These are phyloP conservation scores for Cepaea nemoralis DNA, from an alignment of 1,140 invertebrate genomes.

Conservation along the genomic window DNA sequence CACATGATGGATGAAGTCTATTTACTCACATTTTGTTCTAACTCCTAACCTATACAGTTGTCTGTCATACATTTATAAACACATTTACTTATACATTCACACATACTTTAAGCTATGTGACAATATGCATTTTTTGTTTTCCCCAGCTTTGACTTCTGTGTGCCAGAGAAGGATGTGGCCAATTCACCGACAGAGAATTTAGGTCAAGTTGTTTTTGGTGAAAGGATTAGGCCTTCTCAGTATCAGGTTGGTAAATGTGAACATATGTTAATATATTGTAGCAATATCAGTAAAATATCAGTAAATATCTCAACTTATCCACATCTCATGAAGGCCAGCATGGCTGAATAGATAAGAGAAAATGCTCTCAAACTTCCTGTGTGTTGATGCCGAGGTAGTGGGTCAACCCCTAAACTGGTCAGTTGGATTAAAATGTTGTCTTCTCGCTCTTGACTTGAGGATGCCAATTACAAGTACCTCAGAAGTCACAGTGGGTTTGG, in stretches of 20 bases:
- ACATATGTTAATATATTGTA: neutral
- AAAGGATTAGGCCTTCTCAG: slow-evolving; percentile 92
- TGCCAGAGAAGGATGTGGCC: slow-evolving; percentile 76
- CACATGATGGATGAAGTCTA: no score
- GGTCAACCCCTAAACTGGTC: no score
- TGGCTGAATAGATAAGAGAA: no score
- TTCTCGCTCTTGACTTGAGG: no score
- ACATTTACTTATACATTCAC: no score
- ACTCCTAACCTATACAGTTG: no score
- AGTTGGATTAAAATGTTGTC: no score
- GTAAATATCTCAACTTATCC: neutral
- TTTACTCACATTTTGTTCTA: no score
- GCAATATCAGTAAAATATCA: neutral
- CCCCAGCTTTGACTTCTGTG: slow-evolving; percentile 92
- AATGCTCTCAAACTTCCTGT: no score
- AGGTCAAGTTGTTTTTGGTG: slow-evolving; percentile 98
- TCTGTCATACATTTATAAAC: no score
- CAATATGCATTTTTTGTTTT: slow-evolving; percentile 31
- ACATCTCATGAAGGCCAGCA: neutral
- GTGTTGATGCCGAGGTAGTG: no score
- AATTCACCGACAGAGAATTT: slow-evolving; percentile 93
- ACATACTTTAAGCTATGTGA: neutral
- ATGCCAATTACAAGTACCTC: neutral
- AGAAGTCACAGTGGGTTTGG: no score
- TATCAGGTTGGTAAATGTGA: slow-evolving; percentile 78